Evolutionary conservation across 1,140 invertebrate genomes (phyloP), one percentile per base, ranked within the genome.

Genomic region (Charaxes varanes): DNA sequence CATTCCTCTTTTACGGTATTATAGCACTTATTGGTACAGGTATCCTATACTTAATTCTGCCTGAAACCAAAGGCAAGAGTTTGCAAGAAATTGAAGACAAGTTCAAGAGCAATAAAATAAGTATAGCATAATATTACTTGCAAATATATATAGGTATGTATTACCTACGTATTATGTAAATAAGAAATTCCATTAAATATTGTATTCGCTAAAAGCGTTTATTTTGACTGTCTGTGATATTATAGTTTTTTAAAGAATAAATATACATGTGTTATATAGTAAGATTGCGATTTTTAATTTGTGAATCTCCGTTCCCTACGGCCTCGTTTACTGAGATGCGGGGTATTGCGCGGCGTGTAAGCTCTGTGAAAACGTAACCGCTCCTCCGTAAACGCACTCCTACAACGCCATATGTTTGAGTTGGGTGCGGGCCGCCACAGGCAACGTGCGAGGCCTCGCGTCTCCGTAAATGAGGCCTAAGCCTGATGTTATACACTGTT

Each of bases 11-110:
- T 38, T 95, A 92, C 63, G 89, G 90, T 12, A 66, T 79, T 1
- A 67, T 92, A 38, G 87, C 90, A 7, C 64, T 90, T 2, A 4
- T 90, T 15, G 91, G 92, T 2, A 87, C 89, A 3, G 57, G 89
- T 6, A 83, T 92, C 16, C 65, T 93, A 23, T 88, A 87, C 36
- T 84, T 90, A 16, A 88, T 89, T 38, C 64, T 95, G 12, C 93
- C 94, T 4, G 93, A 95, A 80, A 95, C 93, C 0, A 93, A 91
- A 76, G 91, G 92, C 5, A 91, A 89, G 53, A 90, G 88, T 11
- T 78, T 95, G 33, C 88, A 93, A 61, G 92, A 95, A 62, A 93
- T 95, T 38, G 88, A 90, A 59, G 85, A 86, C 18, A 70, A 67
- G 23, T 89, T 89, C 53, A 73, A 52, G 45, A 63, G 57, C 27